A percentile compares a stretch with the other conserved stretches of the same genome.
Conservation (phyloP, 2,888 invertebrate genomes). For the Drosophila colorata region DNA sequence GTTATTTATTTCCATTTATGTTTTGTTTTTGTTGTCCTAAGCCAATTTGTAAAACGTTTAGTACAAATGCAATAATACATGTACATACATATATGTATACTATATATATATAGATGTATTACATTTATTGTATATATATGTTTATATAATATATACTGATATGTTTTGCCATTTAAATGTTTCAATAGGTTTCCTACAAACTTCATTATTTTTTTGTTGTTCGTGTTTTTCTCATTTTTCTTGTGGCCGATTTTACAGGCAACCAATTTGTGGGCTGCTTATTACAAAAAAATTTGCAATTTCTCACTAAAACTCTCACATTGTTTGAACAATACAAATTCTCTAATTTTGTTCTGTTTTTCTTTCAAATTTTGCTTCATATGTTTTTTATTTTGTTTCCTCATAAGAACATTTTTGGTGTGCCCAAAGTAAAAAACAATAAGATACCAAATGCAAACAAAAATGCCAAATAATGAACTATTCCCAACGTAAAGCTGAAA, state of each 20-base stretch:
- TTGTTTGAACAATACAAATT: slow-evolving; percentile 61
- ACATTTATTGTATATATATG: slow-evolving; percentile 55
- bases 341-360: slow-evolving; percentile 9
- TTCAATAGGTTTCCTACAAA: slow-evolving; percentile 49
- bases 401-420: slow-evolving; percentile 67
- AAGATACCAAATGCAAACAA: slow-evolving; percentile 11
- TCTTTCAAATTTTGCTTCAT: slow-evolving; percentile 41
- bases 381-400: background rate
- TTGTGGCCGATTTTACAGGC: slow-evolving; percentile 27
- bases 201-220: slow-evolving; percentile 11
- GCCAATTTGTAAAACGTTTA: slow-evolving; percentile 81
- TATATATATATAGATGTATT: slow-evolving; percentile 64
- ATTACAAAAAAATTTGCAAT: slow-evolving; percentile 56
- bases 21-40: slow-evolving; percentile 49
- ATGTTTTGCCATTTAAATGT: slow-evolving; percentile 78
- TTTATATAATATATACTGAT: slow-evolving; percentile 73
- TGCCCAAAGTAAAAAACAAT: slow-evolving; percentile 50
- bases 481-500: slow-evolving; percentile 60
- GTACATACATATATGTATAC: slow-evolving; percentile 60
- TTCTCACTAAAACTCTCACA: slow-evolving; percentile 43
- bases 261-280: slow-evolving; percentile 25
- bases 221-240: background rate
- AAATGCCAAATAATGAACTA: slow-evolving; percentile 25
- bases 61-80: slow-evolving; percentile 79
- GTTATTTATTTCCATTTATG: slow-evolving; percentile 43